Conservation (phyloP, 2,797 vertebrate species). For the Poeciliopsis gracilis region DNA sequence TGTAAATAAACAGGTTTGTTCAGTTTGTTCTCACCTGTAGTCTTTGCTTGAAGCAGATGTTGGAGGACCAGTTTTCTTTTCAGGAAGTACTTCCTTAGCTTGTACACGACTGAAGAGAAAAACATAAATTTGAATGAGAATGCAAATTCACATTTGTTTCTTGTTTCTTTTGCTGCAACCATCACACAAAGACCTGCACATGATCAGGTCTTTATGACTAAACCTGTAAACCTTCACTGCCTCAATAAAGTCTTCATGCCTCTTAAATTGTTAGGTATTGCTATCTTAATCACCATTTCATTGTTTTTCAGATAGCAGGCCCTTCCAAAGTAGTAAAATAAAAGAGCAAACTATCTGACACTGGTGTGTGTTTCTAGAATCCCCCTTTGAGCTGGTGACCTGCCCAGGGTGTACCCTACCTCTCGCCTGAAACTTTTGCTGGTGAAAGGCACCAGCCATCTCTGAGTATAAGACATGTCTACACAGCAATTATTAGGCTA, state of each 20-base stretch:
- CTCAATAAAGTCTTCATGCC: not conserved
- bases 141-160: not conserved
- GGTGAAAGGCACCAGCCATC: too few species aligned
- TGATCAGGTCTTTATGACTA: not conserved
- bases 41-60: constrained; percentile 37
- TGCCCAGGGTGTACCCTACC: too few species aligned
- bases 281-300: not conserved
- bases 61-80: constrained; percentile 25
- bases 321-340: not conserved
- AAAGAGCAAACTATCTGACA: not conserved
- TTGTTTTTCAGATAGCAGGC: not conserved
- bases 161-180: not conserved
- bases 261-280: not conserved
- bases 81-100: not conserved
- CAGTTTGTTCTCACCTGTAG: constrained; percentile 57
- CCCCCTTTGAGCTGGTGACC: not conserved
- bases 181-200: too few species aligned
- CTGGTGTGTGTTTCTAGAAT: not conserved
- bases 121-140: not conserved
- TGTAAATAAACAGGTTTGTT: not conserved
- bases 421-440: too few species aligned
- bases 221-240: not conserved
- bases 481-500: too few species aligned
- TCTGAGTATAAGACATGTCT: too few species aligned
- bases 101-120: constrained; percentile 44